Evolutionary conservation across 2,797 vertebrate species (phyloP).

Genomic region (Mormyrus hasselquistii): DNA sequence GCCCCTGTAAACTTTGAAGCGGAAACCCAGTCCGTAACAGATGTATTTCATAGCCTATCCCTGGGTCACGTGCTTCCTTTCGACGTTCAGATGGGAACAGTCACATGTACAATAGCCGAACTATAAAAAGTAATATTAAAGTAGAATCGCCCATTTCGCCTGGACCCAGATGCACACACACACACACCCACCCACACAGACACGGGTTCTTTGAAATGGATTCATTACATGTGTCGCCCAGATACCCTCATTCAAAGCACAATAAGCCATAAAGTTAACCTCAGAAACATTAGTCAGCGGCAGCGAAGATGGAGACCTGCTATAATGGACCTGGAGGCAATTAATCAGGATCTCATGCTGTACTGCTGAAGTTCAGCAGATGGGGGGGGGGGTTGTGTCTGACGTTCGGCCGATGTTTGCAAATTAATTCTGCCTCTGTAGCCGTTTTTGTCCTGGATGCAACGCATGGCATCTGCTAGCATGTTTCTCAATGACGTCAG

Average conservation of each 20-base stretch:
- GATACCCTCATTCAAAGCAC: constrained; percentile 30
- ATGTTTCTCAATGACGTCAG: neutral
- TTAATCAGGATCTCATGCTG: constrained; percentile 40
- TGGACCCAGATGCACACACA: constrained; percentile 43
- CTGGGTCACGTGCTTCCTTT: neutral
- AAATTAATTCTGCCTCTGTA: constrained; percentile 1
- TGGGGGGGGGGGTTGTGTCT: neutral
- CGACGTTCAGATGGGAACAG: neutral
- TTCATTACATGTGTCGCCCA: constrained; percentile 29
- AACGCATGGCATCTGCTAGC: neutral
- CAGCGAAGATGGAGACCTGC: constrained; percentile 39
- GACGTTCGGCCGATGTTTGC: neutral
- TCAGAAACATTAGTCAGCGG: constrained; percentile 57
- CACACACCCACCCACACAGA: constrained; percentile 41
- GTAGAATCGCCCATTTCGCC: neutral
- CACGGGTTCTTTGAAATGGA: constrained; percentile 33
- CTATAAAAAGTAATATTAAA: neutral
- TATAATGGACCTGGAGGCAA: constrained; percentile 29
- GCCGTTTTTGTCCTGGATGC: constrained; percentile 7
- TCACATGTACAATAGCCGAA: neutral
- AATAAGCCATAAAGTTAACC: constrained; percentile 53
- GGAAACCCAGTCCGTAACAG: neutral
- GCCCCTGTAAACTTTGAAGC: neutral
- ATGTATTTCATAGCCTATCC: neutral
- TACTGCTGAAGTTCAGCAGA: neutral